Evolutionary conservation across 2,113 vertebrate species (phyloP), one percentile per base, ranked within the genome.

Genomic region (Hippocampus mohnikei): DNA sequence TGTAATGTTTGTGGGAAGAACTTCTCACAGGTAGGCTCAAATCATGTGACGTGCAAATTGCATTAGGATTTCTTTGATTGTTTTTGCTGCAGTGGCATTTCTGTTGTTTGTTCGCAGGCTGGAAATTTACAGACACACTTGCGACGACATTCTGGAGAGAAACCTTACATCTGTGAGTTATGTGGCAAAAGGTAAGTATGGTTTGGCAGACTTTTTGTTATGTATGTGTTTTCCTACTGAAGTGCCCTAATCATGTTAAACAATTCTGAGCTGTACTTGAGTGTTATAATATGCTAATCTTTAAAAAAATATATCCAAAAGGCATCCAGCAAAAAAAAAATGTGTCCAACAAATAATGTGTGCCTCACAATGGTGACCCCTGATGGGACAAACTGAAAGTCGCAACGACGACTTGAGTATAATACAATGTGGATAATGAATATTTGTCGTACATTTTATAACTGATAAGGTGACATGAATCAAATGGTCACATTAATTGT

Each of bases 91-190:
- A 33, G 12, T 53, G 12, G 53, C 12, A 21, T 52, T 1, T 69
- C 0, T 50, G 72, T 75, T 84, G 61, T 84, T 44, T 80, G 12
- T 12, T 40, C 79, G 69, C 61, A 99, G 97, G 96, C 96, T 56
- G 97, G 97, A 52, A 99, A 99, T 85, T 90, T 98, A 71, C 96
- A 99, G 86, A 98, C 96, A 55, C 97, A 98, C 86, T 88, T 99
- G 72, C 93, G 97, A 10, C 92, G 97, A 48, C 97, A 99, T 78
- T 96, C 96, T 59, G 97, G 97, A 78, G 96, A 98, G 69, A 98
- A 98, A 71, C 97, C 97, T 0, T 99, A 96, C 85, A 99, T 99
- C 80, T 99, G 97, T 89, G 96, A 99, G 81, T 92, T 98, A 85
- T 99, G 97, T 73, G 97, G 96, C 33, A 99, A 99, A 91, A 95